Conservation (phyloP, 2,888 invertebrate species). For the Microchrysa polita region DNA sequence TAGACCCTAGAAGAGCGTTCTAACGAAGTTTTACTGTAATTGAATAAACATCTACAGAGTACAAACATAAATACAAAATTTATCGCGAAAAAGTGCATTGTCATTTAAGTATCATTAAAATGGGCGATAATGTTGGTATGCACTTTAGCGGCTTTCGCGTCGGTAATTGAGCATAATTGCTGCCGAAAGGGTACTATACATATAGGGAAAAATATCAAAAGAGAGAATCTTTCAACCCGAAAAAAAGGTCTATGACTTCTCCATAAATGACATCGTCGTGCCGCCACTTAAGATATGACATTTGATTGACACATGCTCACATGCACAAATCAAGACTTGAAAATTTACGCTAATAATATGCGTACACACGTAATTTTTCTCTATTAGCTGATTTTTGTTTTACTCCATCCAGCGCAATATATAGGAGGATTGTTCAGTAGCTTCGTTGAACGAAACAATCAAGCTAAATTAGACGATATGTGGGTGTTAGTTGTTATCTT, state of each 20-base stretch:
- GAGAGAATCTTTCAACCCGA: not conserved
- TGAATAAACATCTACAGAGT: not conserved
- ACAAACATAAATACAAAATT: not conserved
- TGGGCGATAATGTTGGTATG: constrained; percentile 1
- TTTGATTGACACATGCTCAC: constrained; percentile 24
- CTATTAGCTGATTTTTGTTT: not conserved
- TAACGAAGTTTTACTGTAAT: no score
- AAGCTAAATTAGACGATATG: not conserved
- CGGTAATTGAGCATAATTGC: constrained; percentile 37
- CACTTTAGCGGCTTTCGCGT: not conserved
- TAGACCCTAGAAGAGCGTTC: no score
- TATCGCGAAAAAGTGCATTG: constrained; percentile 22
- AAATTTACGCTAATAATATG: no score
- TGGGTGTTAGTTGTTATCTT: constrained; percentile 12
- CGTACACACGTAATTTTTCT: no score
- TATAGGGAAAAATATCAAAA: not conserved
- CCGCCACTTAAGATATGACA: not conserved
- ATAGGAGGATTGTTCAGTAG: not conserved
- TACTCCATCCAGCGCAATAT: not conserved
- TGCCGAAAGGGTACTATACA: constrained; percentile 41
- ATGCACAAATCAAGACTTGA: constrained; percentile 20
- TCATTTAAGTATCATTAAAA: constrained; percentile 35
- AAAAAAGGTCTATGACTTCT: constrained; percentile 30
- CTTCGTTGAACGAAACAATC: not conserved
- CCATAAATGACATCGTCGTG: constrained; percentile 1